Percentiles rank a stretch among this genome's conserved stretches.
phyloP scores from a whole-genome alignment of 1,140 invertebrate genomes.

The Hetaerina americana region DNA sequence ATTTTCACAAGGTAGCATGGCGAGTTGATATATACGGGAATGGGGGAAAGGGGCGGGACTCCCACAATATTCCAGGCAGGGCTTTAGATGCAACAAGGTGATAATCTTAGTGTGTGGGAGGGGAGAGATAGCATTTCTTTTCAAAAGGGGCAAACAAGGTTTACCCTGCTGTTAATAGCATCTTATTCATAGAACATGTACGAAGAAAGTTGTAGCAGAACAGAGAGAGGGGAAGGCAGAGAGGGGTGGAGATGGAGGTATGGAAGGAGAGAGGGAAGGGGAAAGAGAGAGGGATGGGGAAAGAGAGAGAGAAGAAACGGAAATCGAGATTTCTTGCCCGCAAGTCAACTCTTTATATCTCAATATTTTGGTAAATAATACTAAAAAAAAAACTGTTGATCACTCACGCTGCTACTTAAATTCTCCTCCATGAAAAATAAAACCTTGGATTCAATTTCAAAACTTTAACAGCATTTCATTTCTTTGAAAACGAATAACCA shows the following conservation, averaged over 20 bases:
- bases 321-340: not conserved
- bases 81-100: too few species aligned
- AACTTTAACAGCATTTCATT: too few species aligned
- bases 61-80: too few species aligned
- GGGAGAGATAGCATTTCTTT: not conserved
- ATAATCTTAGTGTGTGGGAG: too few species aligned
- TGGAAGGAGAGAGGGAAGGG: not conserved
- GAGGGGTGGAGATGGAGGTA: not conserved
- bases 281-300: not conserved
- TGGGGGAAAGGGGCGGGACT: too few species aligned
- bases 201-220: not conserved
- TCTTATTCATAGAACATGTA: not conserved
- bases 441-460: not conserved
- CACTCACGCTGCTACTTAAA: too few species aligned
- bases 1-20: not conserved
- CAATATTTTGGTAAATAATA: not conserved
- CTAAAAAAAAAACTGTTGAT: not conserved
- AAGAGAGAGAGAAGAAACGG: not conserved
- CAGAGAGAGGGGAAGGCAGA: not conserved
- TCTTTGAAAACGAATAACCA: not conserved
- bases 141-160: not conserved
- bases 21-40: too few species aligned
- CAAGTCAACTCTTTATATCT: not conserved
- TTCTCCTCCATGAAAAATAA: not conserved
- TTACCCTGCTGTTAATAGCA: not conserved